Percentiles rank a stretch among this genome's conserved stretches.
Evolutionary conservation across 2,797 vertebrate species (phyloP).

Genomic region (Enteromius mattozi): DNA sequence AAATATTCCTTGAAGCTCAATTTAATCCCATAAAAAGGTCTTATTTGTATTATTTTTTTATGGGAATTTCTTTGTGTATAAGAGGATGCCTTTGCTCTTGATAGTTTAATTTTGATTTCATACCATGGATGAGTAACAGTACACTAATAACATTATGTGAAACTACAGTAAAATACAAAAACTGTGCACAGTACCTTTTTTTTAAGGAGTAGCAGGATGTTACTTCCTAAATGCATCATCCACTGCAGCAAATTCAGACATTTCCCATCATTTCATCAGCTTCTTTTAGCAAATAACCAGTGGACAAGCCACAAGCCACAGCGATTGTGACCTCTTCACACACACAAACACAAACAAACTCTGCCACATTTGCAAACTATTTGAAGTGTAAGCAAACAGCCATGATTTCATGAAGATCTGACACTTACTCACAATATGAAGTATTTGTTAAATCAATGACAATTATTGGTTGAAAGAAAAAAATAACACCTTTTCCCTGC

Average conservation of each 20-base stretch:
- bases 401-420: not conserved
- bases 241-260: constrained; percentile 20
- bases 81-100: too few species aligned
- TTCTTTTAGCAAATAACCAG: constrained; percentile 42
- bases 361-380: not conserved
- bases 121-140: not conserved
- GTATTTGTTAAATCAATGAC: not conserved
- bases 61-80: not conserved
- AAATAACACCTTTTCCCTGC: not conserved
- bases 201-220: not conserved
- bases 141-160: not conserved
- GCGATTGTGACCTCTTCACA: not conserved
- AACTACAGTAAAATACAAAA: constrained; percentile 30
- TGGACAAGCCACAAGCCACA: constrained; percentile 27
- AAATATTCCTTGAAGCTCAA: not conserved
- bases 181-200: not conserved
- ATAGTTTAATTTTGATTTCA: not conserved
- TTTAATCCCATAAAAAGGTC: not conserved
- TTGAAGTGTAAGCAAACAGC: not conserved
- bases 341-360: constrained; percentile 4
- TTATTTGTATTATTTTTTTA: not conserved
- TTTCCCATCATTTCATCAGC: constrained; percentile 42
- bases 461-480: not conserved
- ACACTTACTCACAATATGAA: not conserved
- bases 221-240: constrained; percentile 40